phyloP scores from a whole-genome alignment of 2,113 vertebrate genomes.

The Antechinus stuartii region DNA sequence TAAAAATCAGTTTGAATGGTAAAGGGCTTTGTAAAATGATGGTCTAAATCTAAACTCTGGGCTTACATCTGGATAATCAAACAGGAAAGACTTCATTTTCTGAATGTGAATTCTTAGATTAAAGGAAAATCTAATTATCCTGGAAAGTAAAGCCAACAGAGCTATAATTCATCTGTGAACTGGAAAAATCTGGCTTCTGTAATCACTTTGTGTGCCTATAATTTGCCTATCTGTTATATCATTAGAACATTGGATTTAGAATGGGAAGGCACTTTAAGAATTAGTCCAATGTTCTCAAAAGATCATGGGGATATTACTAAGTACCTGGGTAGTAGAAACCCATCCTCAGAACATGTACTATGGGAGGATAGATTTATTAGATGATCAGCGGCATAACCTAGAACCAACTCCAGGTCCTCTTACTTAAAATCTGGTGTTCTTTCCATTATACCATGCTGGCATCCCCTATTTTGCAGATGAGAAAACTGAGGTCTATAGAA shows the following conservation, averaged over 20 bases:
- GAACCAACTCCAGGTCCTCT: background rate
- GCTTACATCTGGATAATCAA: background rate
- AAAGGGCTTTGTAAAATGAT: background rate
- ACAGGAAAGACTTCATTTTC: background rate
- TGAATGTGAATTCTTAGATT: background rate
- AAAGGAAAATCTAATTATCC: background rate
- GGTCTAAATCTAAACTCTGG: background rate
- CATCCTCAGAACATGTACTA: background rate
- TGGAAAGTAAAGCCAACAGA: background rate
- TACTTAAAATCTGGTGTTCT: background rate
- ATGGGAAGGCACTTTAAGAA: background rate
- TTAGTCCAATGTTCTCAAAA: background rate
- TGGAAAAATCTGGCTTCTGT: background rate
- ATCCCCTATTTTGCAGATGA: background rate
- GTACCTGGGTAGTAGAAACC: background rate
- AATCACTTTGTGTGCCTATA: background rate
- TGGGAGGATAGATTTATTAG: background rate
- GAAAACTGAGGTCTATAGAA: background rate
- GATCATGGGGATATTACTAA: background rate
- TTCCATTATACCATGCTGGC: background rate
- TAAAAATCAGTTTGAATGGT: background rate
- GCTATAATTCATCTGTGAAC: background rate
- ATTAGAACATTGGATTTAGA: background rate
- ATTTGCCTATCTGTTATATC: background rate
- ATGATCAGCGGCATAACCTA: background rate